Percentiles rank a stretch among this genome's conserved stretches.
These are phyloP conservation scores for Acanthaster planci DNA, from an alignment of 35 echinoderm and acorn worm genomes.

Conservation along the genomic window DNA sequence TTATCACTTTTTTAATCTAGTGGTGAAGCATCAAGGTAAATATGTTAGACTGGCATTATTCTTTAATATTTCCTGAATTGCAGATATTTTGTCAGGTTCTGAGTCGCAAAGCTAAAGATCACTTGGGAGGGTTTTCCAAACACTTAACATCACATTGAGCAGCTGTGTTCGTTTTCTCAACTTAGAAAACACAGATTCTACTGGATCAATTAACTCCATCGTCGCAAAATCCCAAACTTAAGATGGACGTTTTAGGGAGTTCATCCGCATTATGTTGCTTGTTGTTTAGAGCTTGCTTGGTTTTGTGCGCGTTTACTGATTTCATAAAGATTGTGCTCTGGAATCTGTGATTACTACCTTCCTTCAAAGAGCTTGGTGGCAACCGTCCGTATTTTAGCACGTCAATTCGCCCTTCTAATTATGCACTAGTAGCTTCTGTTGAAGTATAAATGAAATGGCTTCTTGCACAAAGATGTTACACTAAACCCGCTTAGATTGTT, in stretches of 20 bases:
- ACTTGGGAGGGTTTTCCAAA: neutral
- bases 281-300: too few species aligned
- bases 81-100: neutral
- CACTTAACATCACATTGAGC: neutral
- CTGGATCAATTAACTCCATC: neutral
- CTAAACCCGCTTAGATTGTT: too few species aligned
- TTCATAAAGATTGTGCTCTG: too few species aligned
- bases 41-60: neutral
- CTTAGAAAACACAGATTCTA: neutral
- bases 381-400: too few species aligned
- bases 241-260: neutral
- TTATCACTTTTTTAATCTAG: too few species aligned
- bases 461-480: too few species aligned
- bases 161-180: neutral
- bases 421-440: too few species aligned
- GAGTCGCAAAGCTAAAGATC: neutral
- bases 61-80: constrained; percentile 27
- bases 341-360: too few species aligned
- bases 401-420: too few species aligned
- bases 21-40: neutral
- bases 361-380: too few species aligned
- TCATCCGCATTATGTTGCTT: neutral
- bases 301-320: too few species aligned
- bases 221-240: neutral
- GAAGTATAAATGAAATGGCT: too few species aligned